These are phyloP conservation scores for Amphimallon solstitiale DNA, from an alignment of 2,888 invertebrate species.

Conservation along the genomic window DNA sequence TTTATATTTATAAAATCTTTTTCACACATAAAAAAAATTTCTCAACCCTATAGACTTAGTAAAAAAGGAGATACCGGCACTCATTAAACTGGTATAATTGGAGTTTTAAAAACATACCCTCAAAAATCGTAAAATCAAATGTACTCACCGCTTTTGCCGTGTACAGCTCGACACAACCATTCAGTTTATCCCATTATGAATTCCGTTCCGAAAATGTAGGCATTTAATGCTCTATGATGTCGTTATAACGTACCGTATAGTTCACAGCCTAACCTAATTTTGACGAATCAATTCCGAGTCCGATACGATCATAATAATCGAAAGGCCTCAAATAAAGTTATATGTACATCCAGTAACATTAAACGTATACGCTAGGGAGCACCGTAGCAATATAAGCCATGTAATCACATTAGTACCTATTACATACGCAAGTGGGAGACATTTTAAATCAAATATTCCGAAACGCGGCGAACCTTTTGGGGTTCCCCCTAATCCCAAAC, in stretches of 20 bases:
- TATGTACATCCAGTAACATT: constrained; percentile 47
- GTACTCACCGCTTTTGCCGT: neutral
- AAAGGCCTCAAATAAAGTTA: constrained; percentile 18
- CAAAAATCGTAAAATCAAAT: no score
- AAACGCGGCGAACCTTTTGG: constrained; percentile 43
- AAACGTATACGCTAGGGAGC: constrained; percentile 48
- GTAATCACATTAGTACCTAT: constrained; percentile 46
- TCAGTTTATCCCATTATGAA: neutral
- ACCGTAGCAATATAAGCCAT: constrained; percentile 43
- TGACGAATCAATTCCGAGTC: constrained; percentile 4
- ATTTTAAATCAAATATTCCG: constrained; percentile 46
- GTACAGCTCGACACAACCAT: no score
- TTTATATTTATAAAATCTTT: no score
- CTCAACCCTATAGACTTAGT: no score
- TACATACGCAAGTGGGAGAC: constrained; percentile 44
- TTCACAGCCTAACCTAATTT: constrained; percentile 5
- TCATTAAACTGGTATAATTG: constrained; percentile 36
- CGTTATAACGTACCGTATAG: no score
- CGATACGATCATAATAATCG: constrained; percentile 22
- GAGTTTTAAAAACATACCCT: neutral
- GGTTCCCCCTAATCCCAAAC: constrained; percentile 41
- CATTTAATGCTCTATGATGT: no score
- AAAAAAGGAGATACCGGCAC: no score
- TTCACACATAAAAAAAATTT: no score
- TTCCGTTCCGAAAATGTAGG: neutral